Evolutionary conservation across 2,113 vertebrate genomes (phyloP).

Genomic region (Oncorhynchus kisutch): DNA sequence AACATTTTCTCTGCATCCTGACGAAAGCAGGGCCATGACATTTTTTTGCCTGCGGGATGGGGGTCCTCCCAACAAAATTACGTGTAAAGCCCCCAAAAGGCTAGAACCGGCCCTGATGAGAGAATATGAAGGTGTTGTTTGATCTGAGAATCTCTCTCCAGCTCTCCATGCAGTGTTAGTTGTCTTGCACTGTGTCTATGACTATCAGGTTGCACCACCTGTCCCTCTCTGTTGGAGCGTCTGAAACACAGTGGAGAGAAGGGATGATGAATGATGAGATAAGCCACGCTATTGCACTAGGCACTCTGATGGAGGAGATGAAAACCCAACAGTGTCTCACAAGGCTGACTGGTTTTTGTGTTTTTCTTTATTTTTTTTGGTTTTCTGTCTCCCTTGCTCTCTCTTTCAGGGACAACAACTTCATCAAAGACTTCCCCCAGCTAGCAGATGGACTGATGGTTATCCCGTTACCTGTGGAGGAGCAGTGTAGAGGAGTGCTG

Average conservation of each 20-base stretch:
- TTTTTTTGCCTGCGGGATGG: no score
- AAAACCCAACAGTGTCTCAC: neutral
- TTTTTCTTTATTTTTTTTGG: neutral
- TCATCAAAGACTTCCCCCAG: constrained; percentile 98
- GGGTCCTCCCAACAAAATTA: no score
- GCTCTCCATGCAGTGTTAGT: no score
- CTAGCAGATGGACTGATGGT: constrained; percentile 93
- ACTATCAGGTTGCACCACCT: neutral
- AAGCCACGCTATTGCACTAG: neutral
- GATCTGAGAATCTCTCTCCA: no score
- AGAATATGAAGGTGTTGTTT: no score
- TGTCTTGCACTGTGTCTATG: neutral
- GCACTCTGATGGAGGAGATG: neutral
- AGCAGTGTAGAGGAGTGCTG: constrained; percentile 92
- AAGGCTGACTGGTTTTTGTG: neutral
- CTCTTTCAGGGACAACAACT: constrained; percentile 90
- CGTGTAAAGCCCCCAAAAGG: no score
- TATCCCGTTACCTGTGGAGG: constrained; percentile 93
- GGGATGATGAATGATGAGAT: neutral
- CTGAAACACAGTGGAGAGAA: neutral
- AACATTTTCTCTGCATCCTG: no score
- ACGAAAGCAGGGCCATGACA: no score
- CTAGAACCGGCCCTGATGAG: no score
- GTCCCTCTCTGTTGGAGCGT: neutral
- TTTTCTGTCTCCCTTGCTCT: neutral